Evolutionary conservation across 2,888 invertebrate species (phyloP).

Genomic region (Xestia xanthographa): DNA sequence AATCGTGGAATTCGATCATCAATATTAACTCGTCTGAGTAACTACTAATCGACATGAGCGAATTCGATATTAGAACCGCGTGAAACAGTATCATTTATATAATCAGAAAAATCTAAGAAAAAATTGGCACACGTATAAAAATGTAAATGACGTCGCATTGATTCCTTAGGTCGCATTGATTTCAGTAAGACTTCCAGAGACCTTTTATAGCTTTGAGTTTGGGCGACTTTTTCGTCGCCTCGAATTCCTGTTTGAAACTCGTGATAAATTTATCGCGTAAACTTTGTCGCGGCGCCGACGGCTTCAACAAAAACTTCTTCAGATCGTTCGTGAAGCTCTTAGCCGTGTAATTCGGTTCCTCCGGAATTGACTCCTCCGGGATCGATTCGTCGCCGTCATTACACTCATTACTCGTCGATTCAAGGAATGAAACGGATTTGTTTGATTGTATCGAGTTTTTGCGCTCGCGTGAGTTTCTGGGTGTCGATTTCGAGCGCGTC

Average conservation of each 20-base stretch:
- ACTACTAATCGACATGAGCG: conserved; percentile 13
- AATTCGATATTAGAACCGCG: conserved; percentile 17
- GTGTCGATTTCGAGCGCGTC: conserved; percentile 73
- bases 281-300: conserved; percentile 85
- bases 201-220: conserved; percentile 88
- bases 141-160: conserved; percentile 47
- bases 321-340: conserved; percentile 89
- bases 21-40: neutral
- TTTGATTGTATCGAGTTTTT: conserved; percentile 87
- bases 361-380: conserved; percentile 83
- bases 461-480: conserved; percentile 75
- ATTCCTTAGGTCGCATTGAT: conserved; percentile 19
- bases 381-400: conserved; percentile 83
- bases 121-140: conserved; percentile 59
- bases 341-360: conserved; percentile 88
- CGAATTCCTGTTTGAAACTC: conserved; percentile 87
- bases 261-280: conserved; percentile 87
- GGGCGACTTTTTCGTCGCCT: conserved; percentile 86
- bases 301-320: conserved; percentile 86
- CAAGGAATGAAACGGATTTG: conserved; percentile 88
- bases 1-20: conserved; percentile 6
- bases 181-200: conserved; percentile 88
- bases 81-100: conserved; percentile 29
- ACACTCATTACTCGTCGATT: conserved; percentile 83
- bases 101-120: conserved; percentile 40